These are phyloP conservation scores for Pungitius pungitius DNA, from an alignment of 2,113 vertebrate species.

Conservation along the genomic window DNA sequence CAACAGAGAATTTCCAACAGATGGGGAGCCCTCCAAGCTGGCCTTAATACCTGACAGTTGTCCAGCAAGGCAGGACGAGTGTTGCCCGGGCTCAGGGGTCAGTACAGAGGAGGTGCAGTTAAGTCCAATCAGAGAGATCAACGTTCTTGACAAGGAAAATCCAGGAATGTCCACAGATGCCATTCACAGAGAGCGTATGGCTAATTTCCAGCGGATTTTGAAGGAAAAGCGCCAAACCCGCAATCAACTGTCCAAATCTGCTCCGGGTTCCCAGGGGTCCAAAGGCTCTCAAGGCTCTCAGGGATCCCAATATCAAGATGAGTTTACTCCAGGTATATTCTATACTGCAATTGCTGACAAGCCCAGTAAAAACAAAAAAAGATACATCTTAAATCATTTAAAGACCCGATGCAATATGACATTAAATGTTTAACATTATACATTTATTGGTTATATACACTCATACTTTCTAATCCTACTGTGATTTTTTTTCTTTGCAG, in stretches of 20 bases:
- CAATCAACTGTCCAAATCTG: conserved; percentile 85
- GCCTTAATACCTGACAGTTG: conserved; percentile 50
- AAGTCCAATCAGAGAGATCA: conserved; percentile 67
- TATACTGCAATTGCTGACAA: conserved; percentile 6
- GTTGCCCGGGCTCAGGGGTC: conserved; percentile 10
- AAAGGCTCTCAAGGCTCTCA: conserved; percentile 82
- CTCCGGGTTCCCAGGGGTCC: conserved; percentile 81
- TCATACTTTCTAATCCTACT: conserved; percentile 17
- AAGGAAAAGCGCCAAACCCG: conserved; percentile 89
- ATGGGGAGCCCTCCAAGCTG: conserved; percentile 47
- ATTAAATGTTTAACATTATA: neutral
- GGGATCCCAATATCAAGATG: conserved; percentile 83
- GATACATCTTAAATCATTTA: neutral
- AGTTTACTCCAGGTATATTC: conserved; percentile 85
- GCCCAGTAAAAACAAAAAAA: conserved; percentile 10
- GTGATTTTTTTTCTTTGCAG: conserved; percentile 80
- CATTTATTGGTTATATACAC: neutral
- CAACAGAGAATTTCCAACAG: conserved; percentile 44
- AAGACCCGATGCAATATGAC: neutral
- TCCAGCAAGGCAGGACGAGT: conserved; percentile 18
- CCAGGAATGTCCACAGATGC: conserved; percentile 72
- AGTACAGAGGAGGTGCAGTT: conserved; percentile 45
- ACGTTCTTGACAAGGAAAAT: conserved; percentile 29
- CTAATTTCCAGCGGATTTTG: conserved; percentile 91
- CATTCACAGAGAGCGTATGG: conserved; percentile 90